Base-by-base conservation (phyloP, 2,797 vertebrate species). In the Xenops minutus region DNA sequence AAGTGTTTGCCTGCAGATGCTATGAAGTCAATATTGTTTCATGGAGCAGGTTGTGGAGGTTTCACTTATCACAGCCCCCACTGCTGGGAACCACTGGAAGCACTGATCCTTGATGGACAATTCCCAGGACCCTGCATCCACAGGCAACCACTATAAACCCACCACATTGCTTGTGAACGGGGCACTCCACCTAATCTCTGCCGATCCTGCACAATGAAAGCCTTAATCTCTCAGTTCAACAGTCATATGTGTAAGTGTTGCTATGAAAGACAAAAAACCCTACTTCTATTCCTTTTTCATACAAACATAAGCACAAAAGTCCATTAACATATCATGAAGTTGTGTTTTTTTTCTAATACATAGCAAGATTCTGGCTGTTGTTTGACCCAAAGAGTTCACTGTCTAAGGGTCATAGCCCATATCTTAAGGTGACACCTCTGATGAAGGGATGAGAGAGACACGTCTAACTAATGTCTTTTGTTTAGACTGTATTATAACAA, bases 241-340 rank as follows among this genome's bases (percentile, higher is more conserved):
- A 75, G 24, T 51, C 19, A 43, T 10, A 18, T 1, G 0, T 49
- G 11, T n/a, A 58, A 24, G 9, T 32, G 6, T 12, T n/a, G 18
- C 19, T 36, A 9, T 0, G 2, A 37, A 61, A 64, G 32, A 76
- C 19, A 82, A 58, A 89, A 91, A 15, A 2, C 4, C 8, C 21
- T 73, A 12, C 20, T 77, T 67, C 41, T 71, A 10, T 3, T 95
- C 39, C 10, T 88, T 36, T 49, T 64, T 76, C 41, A 44, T 21
- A 17, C 4, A 34, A 56, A 49, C 13, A 49, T 7, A 21, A 46
- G 6, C 9, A 72, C 18, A 91, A 91, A 73, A 39, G 4, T 7
- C 10, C 32, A 72, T 29, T 73, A 83, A 30, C 1, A 3, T 12
- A 62, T 10, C 8, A 15, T 32, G 61, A 78, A 74, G 10, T 12